Conservation (phyloP, 1,140 invertebrate species). For the Zaprionus taronus region DNA sequence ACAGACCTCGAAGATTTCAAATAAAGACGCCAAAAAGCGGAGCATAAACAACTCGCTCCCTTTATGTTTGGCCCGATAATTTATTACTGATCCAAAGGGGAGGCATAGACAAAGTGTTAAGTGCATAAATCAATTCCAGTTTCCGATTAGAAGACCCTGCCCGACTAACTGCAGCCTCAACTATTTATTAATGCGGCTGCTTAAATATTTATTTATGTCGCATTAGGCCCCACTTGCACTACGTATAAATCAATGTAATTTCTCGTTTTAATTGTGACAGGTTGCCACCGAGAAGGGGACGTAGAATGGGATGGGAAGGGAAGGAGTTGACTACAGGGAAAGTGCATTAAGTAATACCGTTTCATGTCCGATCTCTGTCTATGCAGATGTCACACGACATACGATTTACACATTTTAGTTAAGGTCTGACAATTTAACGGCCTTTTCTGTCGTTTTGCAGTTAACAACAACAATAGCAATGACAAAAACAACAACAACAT, state of each 20-base stretch:
- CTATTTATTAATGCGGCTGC: slow-evolving; percentile 47
- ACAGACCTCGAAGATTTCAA: slow-evolving; percentile 36
- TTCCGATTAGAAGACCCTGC: slow-evolving; percentile 36
- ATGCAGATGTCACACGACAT: slow-evolving; percentile 47
- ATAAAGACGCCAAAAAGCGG: slow-evolving; percentile 50
- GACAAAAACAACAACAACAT: slow-evolving; percentile 7
- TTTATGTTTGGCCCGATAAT: slow-evolving; percentile 39
- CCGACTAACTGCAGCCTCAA: slow-evolving; percentile 14
- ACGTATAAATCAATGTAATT: slow-evolving; percentile 68
- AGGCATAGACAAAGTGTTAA: slow-evolving; percentile 51
- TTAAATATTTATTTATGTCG: slow-evolving; percentile 60
- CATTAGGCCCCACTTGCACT: slow-evolving; percentile 54
- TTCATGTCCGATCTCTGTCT: slow-evolving; percentile 41
- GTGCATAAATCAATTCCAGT: slow-evolving; percentile 61
- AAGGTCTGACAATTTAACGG: slow-evolving; percentile 48
- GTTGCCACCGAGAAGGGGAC: slow-evolving; percentile 14
- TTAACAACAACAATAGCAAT: slow-evolving; percentile 12
- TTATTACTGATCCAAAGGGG: slow-evolving; percentile 34
- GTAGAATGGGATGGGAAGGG: background rate
- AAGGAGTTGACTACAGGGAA: slow-evolving; percentile 44
- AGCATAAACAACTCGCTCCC: slow-evolving; percentile 29
- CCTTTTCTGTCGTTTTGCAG: slow-evolving; percentile 35
- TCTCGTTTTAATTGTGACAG: slow-evolving; percentile 67
- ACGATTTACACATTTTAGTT: slow-evolving; percentile 56
- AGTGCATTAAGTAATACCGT: slow-evolving; percentile 62